These are phyloP conservation scores for Pterophyllum scalare DNA, from an alignment of 2,113 vertebrate genomes.

Conservation along the genomic window DNA sequence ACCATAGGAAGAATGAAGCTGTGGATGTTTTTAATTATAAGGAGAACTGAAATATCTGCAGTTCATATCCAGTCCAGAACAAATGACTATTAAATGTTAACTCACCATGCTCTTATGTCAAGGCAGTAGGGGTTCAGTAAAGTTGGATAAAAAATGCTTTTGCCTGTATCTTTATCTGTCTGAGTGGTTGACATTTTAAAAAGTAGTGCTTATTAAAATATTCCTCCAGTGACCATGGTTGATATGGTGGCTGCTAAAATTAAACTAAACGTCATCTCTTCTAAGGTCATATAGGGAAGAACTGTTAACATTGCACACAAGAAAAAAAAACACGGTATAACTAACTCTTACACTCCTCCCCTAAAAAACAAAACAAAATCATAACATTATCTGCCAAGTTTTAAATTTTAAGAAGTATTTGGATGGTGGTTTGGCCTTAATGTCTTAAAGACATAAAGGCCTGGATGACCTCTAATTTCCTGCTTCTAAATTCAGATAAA, in stretches of 20 bases:
- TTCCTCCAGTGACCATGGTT: conserved; percentile 5
- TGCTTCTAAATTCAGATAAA: too few species aligned
- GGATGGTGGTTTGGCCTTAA: not conserved
- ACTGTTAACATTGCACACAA: not conserved
- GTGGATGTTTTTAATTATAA: too few species aligned
- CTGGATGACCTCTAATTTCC: too few species aligned
- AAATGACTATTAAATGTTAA: not conserved
- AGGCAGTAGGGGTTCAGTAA: conserved; percentile 23
- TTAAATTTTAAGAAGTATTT: not conserved
- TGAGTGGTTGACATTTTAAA: conserved; percentile 54
- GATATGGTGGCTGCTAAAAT: conserved; percentile 26
- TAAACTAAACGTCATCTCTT: conserved; percentile 22
- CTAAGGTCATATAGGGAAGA: conserved; percentile 27
- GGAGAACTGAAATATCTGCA: too few species aligned
- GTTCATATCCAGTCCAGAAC: too few species aligned
- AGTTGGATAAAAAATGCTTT: conserved; percentile 9
- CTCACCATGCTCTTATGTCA: conserved; percentile 5
- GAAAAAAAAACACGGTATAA: conserved; percentile 29
- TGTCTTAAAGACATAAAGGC: too few species aligned
- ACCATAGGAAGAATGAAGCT: too few species aligned
- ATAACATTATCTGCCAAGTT: not conserved
- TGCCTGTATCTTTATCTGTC: conserved; percentile 42
- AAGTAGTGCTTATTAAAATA: conserved; percentile 26
- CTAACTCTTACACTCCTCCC: not conserved
- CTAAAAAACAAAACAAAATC: not conserved